Conservation (phyloP, 2,113 vertebrate genomes). For the Stegostoma tigrinum region DNA sequence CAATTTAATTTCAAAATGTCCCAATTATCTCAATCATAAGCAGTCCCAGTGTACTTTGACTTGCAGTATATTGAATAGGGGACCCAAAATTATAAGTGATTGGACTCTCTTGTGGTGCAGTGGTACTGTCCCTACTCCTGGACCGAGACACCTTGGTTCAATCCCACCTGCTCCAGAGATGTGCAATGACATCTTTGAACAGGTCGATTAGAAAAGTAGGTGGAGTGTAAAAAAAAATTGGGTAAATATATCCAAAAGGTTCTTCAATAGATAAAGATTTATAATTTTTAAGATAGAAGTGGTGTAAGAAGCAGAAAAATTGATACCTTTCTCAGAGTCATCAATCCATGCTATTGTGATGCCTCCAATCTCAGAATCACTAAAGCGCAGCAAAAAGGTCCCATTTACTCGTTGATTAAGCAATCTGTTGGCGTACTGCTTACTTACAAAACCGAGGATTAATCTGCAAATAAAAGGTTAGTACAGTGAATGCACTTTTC, state of each 20-base stretch:
- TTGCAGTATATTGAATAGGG: background rate
- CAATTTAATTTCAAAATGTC: constrained; percentile 8
- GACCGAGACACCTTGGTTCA: too few species aligned
- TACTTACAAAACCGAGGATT: constrained; percentile 27
- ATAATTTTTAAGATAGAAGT: background rate
- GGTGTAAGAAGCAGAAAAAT: background rate
- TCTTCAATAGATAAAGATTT: background rate
- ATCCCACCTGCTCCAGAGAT: too few species aligned
- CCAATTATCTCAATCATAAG: background rate
- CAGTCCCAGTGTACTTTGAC: background rate
- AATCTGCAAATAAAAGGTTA: background rate
- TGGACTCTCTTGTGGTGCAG: too few species aligned
- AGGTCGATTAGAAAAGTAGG: too few species aligned
- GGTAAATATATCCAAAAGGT: background rate
- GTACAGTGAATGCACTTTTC: background rate
- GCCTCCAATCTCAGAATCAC: constrained; percentile 93
- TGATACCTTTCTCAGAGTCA: constrained; percentile 8
- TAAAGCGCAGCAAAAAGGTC: constrained; percentile 91
- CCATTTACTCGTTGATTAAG: constrained; percentile 70
- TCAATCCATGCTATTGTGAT: constrained; percentile 88
- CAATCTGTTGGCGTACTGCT: constrained; percentile 58
- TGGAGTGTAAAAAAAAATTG: too few species aligned
- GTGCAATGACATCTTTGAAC: too few species aligned
- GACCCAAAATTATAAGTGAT: background rate
- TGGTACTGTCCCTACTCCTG: too few species aligned